Evolutionary conservation across 2,797 vertebrate genomes (phyloP).

Genomic region (Fratercula arctica): DNA sequence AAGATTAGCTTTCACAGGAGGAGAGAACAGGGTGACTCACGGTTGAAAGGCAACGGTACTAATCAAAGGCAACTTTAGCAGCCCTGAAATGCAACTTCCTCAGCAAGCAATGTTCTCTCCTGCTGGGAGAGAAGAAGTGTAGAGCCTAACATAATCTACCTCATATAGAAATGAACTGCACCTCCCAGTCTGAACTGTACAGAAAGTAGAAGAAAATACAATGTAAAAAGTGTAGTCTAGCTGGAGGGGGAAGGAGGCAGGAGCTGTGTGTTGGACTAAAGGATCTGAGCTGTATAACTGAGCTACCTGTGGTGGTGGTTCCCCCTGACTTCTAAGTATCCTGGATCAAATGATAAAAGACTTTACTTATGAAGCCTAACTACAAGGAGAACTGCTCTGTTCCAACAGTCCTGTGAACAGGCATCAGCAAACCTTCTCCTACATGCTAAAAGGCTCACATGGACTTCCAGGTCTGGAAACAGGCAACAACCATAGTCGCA

Average conservation of each 20-base stretch:
- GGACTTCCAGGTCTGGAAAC: neutral
- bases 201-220: neutral
- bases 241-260: neutral
- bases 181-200: neutral
- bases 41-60: neutral
- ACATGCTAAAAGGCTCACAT: neutral
- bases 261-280: neutral
- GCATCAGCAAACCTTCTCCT: neutral
- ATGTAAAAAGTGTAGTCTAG: neutral
- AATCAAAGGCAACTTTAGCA: conserved; percentile 1
- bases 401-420: neutral
- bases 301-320: neutral
- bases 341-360: neutral
- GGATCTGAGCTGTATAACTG: neutral
- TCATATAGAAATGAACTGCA: neutral
- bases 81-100: neutral
- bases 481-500: neutral
- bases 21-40: conserved; percentile 27
- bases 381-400: neutral
- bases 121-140: neutral
- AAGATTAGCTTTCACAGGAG: conserved; percentile 24
- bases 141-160: neutral
- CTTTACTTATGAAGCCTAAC: neutral
- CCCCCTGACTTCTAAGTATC: neutral
- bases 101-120: neutral